Evolutionary conservation across 2,113 vertebrate genomes (phyloP).

Genomic region (Lucifuga dentata): DNA sequence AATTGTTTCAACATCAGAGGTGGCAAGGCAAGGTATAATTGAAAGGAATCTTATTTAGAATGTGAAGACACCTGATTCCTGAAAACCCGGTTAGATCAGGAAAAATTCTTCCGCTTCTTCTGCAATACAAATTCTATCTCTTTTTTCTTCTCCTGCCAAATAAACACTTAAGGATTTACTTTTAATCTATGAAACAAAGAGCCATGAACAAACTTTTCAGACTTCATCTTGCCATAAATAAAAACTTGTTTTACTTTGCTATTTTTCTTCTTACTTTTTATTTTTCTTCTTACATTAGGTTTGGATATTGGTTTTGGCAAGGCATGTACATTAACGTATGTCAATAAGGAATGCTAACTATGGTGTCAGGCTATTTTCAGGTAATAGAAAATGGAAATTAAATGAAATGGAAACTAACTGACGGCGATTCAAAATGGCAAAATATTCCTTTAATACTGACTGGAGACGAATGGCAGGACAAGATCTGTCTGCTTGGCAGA

Average conservation of each 20-base stretch:
- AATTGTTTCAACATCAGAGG: slow-evolving; percentile 30
- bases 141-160: slow-evolving; percentile 2
- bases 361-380: slow-evolving; percentile 5
- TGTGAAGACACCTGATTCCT: slow-evolving; percentile 34
- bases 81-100: slow-evolving; percentile 24
- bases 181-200: neutral
- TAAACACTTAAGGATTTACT: slow-evolving; percentile 4
- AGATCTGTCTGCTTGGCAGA: slow-evolving; percentile 17
- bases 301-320: neutral
- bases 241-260: neutral
- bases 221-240: neutral
- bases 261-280: too few species aligned
- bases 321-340: too few species aligned
- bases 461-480: slow-evolving; percentile 23
- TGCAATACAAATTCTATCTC: slow-evolving; percentile 5
- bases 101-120: slow-evolving; percentile 8
- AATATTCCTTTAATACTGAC: slow-evolving; percentile 18
- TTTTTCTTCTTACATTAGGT: neutral
- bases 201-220: neutral
- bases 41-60: slow-evolving; percentile 4
- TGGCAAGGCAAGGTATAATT: slow-evolving; percentile 12
- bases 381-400: slow-evolving; percentile 12
- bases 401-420: slow-evolving; percentile 2
- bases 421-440: slow-evolving; percentile 15
- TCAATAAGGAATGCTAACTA: slow-evolving; percentile 29